phyloP scores from a whole-genome alignment of 1,140 invertebrate species.

The Drosophila kikkawai region DNA sequence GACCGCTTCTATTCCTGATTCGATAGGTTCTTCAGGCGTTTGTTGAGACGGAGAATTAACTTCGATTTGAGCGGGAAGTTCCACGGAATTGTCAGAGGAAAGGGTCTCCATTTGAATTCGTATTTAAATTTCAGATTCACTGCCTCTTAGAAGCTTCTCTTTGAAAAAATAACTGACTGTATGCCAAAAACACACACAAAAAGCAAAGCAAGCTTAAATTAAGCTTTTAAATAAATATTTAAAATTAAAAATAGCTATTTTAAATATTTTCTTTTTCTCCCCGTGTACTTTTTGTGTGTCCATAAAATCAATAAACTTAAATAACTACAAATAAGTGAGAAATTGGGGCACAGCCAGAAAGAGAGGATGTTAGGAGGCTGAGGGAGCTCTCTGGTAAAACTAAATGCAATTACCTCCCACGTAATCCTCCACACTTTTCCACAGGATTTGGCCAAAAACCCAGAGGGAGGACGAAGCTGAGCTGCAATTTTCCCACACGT shows the following conservation, averaged over 20 bases:
- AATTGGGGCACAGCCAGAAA: constrained; percentile 59
- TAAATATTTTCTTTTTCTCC: not conserved
- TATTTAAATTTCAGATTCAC: not conserved
- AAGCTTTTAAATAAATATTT: accelerated
- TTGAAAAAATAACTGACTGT: not conserved
- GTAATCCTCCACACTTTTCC: constrained; percentile 27
- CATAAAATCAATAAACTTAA: constrained; percentile 79
- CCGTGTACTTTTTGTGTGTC: constrained; percentile 11
- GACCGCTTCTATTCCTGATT: not conserved
- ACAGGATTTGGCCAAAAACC: constrained; percentile 20
- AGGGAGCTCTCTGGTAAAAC: constrained; percentile 16
- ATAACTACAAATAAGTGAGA: constrained; percentile 69
- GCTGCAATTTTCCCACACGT: constrained; percentile 44
- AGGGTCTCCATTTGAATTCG: constrained; percentile 53
- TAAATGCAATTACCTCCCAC: constrained; percentile 48
- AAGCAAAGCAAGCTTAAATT: not conserved
- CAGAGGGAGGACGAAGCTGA: constrained; percentile 3
- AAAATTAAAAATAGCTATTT: too few relatives aligned
- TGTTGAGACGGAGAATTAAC: constrained; percentile 74
- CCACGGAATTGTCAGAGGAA: constrained; percentile 86
- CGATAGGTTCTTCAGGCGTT: not conserved
- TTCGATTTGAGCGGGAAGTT: constrained; percentile 86
- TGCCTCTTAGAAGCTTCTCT: not conserved
- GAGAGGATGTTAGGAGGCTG: not conserved
- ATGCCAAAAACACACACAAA: not conserved